Conservation (phyloP, 2,888 invertebrate genomes). For the Alcis repandata region DNA sequence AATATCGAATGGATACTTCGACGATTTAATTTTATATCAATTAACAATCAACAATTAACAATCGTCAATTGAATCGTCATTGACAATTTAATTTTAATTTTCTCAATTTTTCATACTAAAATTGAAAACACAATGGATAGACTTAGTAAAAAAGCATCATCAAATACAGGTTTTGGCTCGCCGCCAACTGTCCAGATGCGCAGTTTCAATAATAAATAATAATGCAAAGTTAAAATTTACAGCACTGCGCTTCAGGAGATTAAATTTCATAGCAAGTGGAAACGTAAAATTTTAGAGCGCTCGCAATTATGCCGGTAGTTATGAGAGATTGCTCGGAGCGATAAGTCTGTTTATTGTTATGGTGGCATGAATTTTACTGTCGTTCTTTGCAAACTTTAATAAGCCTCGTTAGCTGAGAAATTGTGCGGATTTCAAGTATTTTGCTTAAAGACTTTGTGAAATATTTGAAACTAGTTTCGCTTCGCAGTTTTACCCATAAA, state of each 20-base stretch:
- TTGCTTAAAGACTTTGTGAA: too few species aligned
- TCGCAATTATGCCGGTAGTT: slow-evolving; percentile 12
- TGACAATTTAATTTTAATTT: too few species aligned
- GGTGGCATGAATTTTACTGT: slow-evolving; percentile 7
- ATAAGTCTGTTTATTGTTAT: slow-evolving; percentile 17
- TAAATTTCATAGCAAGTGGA: slow-evolving; percentile 16
- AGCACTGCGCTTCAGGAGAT: slow-evolving; percentile 2
- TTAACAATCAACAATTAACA: too few species aligned
- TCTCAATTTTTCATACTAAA: background rate
- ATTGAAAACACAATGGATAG: slow-evolving; percentile 2
- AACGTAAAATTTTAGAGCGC: slow-evolving; percentile 18
- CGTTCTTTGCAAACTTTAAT: background rate
- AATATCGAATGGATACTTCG: too few species aligned
- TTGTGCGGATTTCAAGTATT: too few species aligned
- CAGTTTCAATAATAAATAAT: slow-evolving; percentile 57
- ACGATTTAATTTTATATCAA: too few species aligned
- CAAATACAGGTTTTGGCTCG: slow-evolving; percentile 42
- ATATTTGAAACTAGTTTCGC: too few species aligned
- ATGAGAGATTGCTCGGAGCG: slow-evolving; percentile 10
- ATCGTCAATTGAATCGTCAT: too few species aligned
- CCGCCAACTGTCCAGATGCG: slow-evolving; percentile 52
- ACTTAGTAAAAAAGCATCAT: slow-evolving; percentile 21
- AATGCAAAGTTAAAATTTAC: slow-evolving; percentile 39
- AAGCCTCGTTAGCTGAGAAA: background rate
- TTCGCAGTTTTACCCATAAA: too few species aligned